Evolutionary conservation across 2,113 vertebrate genomes (phyloP), one percentile per base, ranked within the genome.

Genomic region (Rhinolophus sinicus): DNA sequence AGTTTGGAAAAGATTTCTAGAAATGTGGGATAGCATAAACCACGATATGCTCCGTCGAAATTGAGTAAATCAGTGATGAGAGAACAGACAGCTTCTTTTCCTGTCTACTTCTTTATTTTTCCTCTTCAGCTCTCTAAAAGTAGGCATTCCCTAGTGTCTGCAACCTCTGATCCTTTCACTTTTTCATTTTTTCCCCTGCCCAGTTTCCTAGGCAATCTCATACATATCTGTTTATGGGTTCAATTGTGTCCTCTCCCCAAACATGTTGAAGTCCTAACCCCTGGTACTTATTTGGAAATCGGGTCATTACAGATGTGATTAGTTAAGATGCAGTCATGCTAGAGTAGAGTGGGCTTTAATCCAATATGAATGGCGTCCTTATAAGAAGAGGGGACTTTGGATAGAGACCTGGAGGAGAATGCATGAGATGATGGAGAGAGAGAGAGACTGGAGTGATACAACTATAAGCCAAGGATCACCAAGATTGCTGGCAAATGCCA

Each of bases 1-100:
- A 69, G 44, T 93, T 93, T 93, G 54, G 88, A 72, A 85, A n/a
- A 69, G 56, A 82, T 67, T 73, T 89, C 28, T 64, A 82, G 88
- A 76, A 75, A 64, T 65, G 52, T 82, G 65, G 54, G 90, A 84
- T 58, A 88, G 82, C 19, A 14, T 65, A 76, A 75, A 64, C 10
- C 7, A 64, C 82, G 84, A 92, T 33, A 73, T 19, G 18, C 52
- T 65, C 47, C 26, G 30, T 72, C 30, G 67, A 80, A 86, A 82
- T 1, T 40, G 73, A 72, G 60, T 44, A 44, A 65, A 16, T 50
- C 22, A 54, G 8, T 26, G 24, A n/a, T 8, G 54, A 67, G 24
- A 93, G 35, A 76, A 47, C 12, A 44, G 35, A 28, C 6, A 24
- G 8, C 16, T 58, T 44, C 8, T 24, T 76, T 52, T 80, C 72